These are phyloP conservation scores for Harlomillsia oculata DNA, from an alignment of 1,140 invertebrate genomes.

Conservation along the genomic window DNA sequence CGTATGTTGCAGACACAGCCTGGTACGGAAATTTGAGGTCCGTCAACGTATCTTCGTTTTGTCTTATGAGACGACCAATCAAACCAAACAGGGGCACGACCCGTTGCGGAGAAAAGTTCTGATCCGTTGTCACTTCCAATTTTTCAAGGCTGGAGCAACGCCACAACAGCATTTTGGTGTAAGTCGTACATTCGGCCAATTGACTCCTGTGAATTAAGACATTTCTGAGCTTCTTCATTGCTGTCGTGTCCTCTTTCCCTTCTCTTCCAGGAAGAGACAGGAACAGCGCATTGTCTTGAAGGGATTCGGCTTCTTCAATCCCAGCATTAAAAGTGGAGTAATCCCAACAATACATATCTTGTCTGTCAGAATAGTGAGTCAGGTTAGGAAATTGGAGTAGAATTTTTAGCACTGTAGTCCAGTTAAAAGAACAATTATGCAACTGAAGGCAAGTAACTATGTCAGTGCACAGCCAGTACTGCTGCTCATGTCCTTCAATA, in stretches of 20 bases:
- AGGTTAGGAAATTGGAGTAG: slow-evolving; percentile 27
- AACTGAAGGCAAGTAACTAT: background rate
- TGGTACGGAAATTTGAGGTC: slow-evolving; percentile 27
- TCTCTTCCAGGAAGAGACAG: background rate
- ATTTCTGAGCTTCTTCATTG: slow-evolving; percentile 5
- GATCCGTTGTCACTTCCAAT: slow-evolving; percentile 29
- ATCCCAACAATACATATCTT: slow-evolving; percentile 34
- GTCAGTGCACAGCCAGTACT: background rate
- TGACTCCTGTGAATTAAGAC: slow-evolving; percentile 31
- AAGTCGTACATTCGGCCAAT: slow-evolving; percentile 27
- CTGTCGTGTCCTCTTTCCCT: slow-evolving; percentile 9
- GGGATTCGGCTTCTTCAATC: slow-evolving; percentile 22
- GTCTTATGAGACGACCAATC: slow-evolving; percentile 6
- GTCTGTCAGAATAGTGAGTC: slow-evolving; percentile 18
- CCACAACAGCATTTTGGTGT: slow-evolving; percentile 26
- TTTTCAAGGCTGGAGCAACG: slow-evolving; percentile 6
- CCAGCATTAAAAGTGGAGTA: slow-evolving; percentile 30
- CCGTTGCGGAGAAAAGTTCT: slow-evolving; percentile 24
- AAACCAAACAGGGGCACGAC: slow-evolving; percentile 17
- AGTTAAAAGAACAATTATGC: slow-evolving; percentile 17
- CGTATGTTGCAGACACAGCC: slow-evolving; percentile 20
- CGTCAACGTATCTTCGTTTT: slow-evolving; percentile 13
- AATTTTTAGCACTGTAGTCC: slow-evolving; percentile 22
- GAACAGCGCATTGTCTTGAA: background rate
- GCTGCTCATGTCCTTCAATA: background rate